Conservation (phyloP, 1,140 invertebrate genomes). For the Drosophila paulistorum region DNA sequence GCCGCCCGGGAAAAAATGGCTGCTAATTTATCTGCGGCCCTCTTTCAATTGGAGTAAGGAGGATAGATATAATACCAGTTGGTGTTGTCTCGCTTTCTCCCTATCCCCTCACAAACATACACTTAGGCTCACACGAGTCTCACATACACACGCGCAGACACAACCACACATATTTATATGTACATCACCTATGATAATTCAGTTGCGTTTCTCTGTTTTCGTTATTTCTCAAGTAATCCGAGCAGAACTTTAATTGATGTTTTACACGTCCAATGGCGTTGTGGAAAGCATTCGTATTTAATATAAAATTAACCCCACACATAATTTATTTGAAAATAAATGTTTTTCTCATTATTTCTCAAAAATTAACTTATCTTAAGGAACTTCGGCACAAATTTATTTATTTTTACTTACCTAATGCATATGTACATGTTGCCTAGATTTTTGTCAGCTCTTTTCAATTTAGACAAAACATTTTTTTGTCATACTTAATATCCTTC, state of each 20-base stretch:
- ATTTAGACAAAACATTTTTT: too few species aligned
- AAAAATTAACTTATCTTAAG: constrained; percentile 16
- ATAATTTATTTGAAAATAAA: constrained; percentile 53
- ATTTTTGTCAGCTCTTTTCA: too few species aligned
- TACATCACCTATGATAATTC: constrained; percentile 16
- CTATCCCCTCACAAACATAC: constrained; percentile 35
- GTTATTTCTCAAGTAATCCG: constrained; percentile 50
- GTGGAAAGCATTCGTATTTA: constrained; percentile 44
- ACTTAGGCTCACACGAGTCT: constrained; percentile 9
- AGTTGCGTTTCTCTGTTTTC: constrained; percentile 15
- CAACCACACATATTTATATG: neutral
- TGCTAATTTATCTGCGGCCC: constrained; percentile 67
- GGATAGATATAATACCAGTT: constrained; percentile 10
- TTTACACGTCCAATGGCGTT: constrained; percentile 60
- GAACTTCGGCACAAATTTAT: constrained; percentile 9
- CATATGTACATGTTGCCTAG: neutral
- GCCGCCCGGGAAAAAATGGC: constrained; percentile 75
- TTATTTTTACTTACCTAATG: constrained; percentile 31
- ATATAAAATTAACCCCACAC: constrained; percentile 41
- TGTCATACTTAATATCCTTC: too few species aligned
- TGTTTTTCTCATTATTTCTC: constrained; percentile 19
- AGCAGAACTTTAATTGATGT: constrained; percentile 73
- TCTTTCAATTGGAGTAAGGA: constrained; percentile 28
- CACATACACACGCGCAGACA: neutral
- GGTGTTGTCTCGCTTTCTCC: constrained; percentile 25